phyloP scores from a whole-genome alignment of 2,888 invertebrate genomes.

The Thyatira batis region DNA sequence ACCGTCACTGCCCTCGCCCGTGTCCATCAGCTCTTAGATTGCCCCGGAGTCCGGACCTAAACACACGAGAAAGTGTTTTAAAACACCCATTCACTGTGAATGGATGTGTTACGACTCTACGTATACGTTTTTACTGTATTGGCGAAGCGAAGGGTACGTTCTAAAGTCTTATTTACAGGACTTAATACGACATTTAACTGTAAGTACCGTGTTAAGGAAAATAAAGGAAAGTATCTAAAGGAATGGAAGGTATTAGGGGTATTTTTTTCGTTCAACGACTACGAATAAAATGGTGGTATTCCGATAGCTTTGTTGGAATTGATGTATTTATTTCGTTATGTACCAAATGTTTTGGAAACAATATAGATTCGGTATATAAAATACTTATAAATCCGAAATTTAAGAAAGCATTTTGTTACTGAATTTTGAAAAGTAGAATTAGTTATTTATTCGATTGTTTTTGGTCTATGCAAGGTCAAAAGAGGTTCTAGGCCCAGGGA shows the following conservation, averaged over 20 bases:
- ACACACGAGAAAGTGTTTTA: conserved; percentile 68
- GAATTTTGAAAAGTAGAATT: no score
- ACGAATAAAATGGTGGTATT: neutral
- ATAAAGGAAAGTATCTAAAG: neutral
- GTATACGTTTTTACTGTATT: neutral
- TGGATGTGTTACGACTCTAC: conserved; percentile 40
- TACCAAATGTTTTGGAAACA: no score
- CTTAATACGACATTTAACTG: conserved; percentile 20
- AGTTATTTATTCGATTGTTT: no score
- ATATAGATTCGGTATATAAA: no score
- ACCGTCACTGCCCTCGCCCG: neutral
- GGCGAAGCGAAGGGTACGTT: conserved; percentile 11
- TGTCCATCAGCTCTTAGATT: neutral
- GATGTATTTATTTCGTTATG: neutral
- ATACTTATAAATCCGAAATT: no score
- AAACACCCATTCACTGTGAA: conserved; percentile 51
- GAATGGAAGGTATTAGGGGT: neutral
- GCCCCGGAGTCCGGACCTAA: conserved; percentile 41
- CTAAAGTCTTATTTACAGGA: conserved; percentile 21
- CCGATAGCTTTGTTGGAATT: neutral
- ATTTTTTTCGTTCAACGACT: neutral
- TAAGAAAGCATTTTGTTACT: no score
- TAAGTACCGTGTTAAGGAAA: conserved; percentile 14
- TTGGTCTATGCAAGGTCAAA: no score
- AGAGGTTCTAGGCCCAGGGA: no score